Evolutionary conservation across 2,888 invertebrate genomes (phyloP).

Genomic region (Tethea ocularis): DNA sequence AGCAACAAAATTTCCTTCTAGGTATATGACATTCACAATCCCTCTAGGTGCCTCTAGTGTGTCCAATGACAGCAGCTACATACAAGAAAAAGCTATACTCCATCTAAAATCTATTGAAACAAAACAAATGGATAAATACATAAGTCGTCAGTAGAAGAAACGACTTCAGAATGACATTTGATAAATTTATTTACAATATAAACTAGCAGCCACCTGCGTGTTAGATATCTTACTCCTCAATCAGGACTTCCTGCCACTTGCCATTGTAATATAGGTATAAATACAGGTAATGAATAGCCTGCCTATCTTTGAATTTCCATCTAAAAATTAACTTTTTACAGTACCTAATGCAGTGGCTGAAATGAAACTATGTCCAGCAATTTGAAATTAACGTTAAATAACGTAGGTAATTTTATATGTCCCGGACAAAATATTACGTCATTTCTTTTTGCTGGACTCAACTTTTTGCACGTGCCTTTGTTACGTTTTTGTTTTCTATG

Average conservation of each 20-base stretch:
- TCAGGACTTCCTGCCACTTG: slow-evolving; percentile 8
- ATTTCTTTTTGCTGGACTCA: background rate
- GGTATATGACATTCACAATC: too few species aligned
- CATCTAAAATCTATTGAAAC: too few species aligned
- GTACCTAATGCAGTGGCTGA: background rate
- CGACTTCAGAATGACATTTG: background rate
- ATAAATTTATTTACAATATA: background rate
- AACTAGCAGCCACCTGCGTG: slow-evolving; percentile 11
- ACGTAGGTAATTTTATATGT: background rate
- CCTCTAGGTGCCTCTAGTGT: too few species aligned
- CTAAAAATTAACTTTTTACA: background rate
- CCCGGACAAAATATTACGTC: background rate
- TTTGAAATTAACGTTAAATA: background rate
- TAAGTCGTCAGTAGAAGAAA: background rate
- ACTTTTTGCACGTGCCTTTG: background rate
- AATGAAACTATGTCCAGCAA: background rate
- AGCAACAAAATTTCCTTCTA: too few species aligned
- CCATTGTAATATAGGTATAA: slow-evolving; percentile 4
- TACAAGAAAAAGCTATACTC: too few species aligned
- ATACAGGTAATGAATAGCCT: background rate
- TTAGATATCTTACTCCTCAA: slow-evolving; percentile 12
- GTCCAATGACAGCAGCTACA: too few species aligned
- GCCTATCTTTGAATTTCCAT: background rate
- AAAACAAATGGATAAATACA: too few species aligned
- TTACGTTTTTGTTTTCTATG: background rate